phyloP scores from a whole-genome alignment of 2,797 vertebrate genomes.

The Gephyroberyx darwinii region DNA sequence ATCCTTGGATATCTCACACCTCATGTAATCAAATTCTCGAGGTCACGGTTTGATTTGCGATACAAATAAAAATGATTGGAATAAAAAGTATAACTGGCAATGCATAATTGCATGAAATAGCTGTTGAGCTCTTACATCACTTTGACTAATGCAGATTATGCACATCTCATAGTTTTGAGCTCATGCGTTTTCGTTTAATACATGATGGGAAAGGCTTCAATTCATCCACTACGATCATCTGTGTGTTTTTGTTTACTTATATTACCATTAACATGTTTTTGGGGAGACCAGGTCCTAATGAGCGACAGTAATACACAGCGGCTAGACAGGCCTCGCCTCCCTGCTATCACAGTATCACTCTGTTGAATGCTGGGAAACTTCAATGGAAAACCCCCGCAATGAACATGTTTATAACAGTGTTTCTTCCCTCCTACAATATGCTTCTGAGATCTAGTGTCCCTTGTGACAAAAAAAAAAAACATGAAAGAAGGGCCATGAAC shows the following conservation, averaged over 20 bases:
- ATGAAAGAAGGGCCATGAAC: constrained; percentile 57
- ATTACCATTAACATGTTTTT: constrained; percentile 36
- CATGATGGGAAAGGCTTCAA: constrained; percentile 53
- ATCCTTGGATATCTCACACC: neutral
- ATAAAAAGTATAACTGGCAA: too few relatives aligned
- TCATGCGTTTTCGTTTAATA: constrained; percentile 54
- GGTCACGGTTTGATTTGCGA: constrained; percentile 9
- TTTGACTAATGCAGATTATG: constrained; percentile 29
- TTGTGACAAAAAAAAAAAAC: constrained; percentile 44
- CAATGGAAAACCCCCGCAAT: constrained; percentile 21
- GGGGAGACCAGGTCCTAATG: constrained; percentile 37
- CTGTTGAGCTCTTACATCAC: constrained; percentile 18
- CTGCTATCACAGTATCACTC: constrained; percentile 6
- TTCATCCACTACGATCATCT: constrained; percentile 37
- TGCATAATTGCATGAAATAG: constrained; percentile 16
- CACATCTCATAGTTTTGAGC: constrained; percentile 45
- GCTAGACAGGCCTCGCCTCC: constrained; percentile 13
- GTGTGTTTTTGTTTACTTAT: constrained; percentile 20
- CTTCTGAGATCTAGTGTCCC: constrained; percentile 44
- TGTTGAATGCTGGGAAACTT: constrained; percentile 15
- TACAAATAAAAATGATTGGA: constrained; percentile 10
- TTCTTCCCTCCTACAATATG: constrained; percentile 51
- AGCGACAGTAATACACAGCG: constrained; percentile 14
- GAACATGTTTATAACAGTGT: constrained; percentile 48
- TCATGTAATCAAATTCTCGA: neutral